Base-by-base conservation (phyloP, 2,113 vertebrate species). In the Scomber japonicus region DNA sequence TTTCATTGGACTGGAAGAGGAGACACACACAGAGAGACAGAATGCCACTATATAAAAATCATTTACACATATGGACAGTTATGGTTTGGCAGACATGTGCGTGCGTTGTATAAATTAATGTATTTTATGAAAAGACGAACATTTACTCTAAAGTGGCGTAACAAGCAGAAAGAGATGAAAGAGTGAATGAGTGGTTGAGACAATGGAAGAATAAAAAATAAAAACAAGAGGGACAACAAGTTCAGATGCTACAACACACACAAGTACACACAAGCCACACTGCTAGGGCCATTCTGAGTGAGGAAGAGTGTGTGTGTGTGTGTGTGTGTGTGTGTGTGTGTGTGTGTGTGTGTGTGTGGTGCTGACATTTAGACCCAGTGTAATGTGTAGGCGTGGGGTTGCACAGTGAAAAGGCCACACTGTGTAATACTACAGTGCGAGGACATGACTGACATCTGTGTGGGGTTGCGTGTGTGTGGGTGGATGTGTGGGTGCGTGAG, bases 301-400 rank as follows among this genome's bases (percentile, higher is more conserved):
- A 54, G 16, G 54, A 50, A 64, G 17, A 56, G n/a, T n/a, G n/a
- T n/a, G n/a, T n/a, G n/a, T n/a, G n/a, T n/a, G n/a, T n/a, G 40
- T 30, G 11, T 53, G 12, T 46, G 50, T 64, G 11, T 55, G 31
- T 62, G 17, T 67, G 63, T 30, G 60, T 53, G n/a, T 15, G 45
- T 64, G 53, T 74, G 14, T 71, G 66, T 49, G 67, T 40, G 71
- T 48, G 65, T 64, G 74, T 53, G 24, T 51, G 16, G 0, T 1
- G 63, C 48, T 91, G 91, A 92, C 90, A 92, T 91, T 92, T 91
- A 82, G 82, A 88, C 68, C 65, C 80, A 48, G 81, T 60, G 19
- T 53, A 69, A 78, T 15, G 75, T 75, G 90, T 89, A 62, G 91
- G 90, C 83, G 85, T 75, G 75, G 69, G 84, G 83, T 72, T 71